Evolutionary conservation across 2,113 vertebrate species (phyloP).

Genomic region (Microtus oregoni): DNA sequence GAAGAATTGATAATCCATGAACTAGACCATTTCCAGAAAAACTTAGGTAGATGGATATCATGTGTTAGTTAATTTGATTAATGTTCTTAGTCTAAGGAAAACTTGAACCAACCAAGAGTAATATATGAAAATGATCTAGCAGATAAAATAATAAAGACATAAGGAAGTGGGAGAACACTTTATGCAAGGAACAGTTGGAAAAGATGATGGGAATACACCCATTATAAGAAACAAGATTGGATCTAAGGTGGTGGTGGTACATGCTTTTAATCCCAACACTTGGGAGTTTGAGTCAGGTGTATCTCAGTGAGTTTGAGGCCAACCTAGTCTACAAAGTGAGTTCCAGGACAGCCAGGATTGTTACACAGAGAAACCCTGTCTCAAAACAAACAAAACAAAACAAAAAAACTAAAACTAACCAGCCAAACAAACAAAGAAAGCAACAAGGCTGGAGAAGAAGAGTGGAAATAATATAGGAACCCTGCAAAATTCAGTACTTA

Average conservation of each 20-base stretch:
- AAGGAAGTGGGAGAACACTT: not conserved
- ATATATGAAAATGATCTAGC: not conserved
- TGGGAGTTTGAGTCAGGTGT: too few species aligned
- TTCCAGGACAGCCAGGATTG: too few species aligned
- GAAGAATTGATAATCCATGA: not conserved
- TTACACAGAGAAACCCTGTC: too few species aligned
- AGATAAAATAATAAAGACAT: conserved; percentile 26
- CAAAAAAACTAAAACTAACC: too few species aligned
- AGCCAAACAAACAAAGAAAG: too few species aligned
- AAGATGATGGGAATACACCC: not conserved
- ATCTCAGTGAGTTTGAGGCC: too few species aligned
- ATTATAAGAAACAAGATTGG: not conserved
- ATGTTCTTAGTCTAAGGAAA: not conserved
- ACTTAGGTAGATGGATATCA: not conserved
- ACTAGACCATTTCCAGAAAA: not conserved
- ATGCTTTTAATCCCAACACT: too few species aligned
- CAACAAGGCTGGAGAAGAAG: not conserved
- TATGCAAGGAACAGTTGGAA: not conserved
- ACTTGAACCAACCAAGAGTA: conserved; percentile 22
- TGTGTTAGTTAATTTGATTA: not conserved
- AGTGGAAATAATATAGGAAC: not conserved
- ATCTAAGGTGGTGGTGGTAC: too few species aligned
- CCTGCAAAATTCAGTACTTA: not conserved
- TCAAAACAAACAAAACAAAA: too few species aligned
- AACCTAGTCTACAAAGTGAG: too few species aligned